Evolutionary conservation across 2,113 vertebrate species (phyloP).

Genomic region (Cyrtonyx montezumae): DNA sequence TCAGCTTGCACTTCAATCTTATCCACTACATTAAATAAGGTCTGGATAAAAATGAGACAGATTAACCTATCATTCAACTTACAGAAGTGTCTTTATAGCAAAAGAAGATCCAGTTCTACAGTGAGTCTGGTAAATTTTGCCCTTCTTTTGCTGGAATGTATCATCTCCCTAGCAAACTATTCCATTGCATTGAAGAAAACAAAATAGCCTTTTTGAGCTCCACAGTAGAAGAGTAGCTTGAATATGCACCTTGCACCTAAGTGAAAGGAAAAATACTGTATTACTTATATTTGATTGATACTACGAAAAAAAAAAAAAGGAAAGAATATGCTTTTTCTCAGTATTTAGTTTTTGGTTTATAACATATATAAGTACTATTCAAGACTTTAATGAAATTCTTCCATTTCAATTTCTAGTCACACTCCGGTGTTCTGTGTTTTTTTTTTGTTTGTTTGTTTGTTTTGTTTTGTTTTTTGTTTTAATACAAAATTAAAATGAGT

Average conservation of each 20-base stretch:
- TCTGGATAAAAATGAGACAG: constrained; percentile 36
- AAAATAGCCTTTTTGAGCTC: background rate
- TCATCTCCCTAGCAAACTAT: background rate
- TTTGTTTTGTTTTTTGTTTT: background rate
- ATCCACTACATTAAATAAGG: constrained; percentile 50
- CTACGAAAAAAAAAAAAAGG: background rate
- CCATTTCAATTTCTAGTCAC: background rate
- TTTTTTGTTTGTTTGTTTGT: background rate
- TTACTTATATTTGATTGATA: background rate
- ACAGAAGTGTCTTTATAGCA: background rate
- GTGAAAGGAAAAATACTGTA: background rate
- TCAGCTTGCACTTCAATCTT: constrained; percentile 20
- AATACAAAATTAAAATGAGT: constrained; percentile 25
- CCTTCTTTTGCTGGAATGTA: background rate
- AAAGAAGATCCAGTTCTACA: background rate
- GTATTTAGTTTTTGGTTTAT: background rate
- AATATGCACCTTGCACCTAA: background rate
- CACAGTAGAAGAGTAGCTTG: background rate
- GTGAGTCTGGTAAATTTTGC: background rate
- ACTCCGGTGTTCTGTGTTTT: background rate
- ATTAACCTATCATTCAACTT: constrained; percentile 44
- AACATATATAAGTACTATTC: background rate
- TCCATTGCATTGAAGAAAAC: background rate
- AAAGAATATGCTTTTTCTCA: background rate
- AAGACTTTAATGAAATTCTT: background rate